Conservation (phyloP, 2,113 vertebrate species). For the Myanophis thanlyinensis region DNA sequence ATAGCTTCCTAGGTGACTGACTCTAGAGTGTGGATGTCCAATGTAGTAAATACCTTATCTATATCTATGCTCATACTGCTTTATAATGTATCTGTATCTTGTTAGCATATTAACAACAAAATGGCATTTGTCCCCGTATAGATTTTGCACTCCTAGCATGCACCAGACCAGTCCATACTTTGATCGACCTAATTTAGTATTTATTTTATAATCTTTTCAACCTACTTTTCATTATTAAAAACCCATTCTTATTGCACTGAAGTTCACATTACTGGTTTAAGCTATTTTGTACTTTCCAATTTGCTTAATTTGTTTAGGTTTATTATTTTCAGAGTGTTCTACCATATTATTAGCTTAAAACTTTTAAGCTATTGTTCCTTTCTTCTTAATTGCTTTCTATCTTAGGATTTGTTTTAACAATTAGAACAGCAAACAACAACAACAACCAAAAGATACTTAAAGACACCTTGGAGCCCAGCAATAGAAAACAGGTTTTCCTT, state of each 20-base stretch:
- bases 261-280: neutral
- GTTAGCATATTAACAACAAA: neutral
- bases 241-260: neutral
- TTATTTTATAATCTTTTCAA: neutral
- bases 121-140: neutral
- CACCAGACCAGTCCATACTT: neutral
- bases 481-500: neutral
- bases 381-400: neutral
- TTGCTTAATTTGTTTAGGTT: neutral
- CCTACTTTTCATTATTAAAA: neutral
- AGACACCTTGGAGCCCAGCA: neutral
- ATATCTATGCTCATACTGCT: neutral
- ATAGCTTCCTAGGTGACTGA: neutral
- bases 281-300: neutral
- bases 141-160: neutral
- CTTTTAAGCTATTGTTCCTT: neutral
- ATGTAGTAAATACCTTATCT: neutral
- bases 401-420: neutral
- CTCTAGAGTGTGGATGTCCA: neutral
- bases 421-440: neutral
- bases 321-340: neutral
- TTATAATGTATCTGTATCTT: neutral
- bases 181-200: neutral
- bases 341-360: neutral
- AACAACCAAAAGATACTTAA: neutral